Conservation (phyloP, 2,113 vertebrate genomes). For the Genyomyrus donnyi region DNA sequence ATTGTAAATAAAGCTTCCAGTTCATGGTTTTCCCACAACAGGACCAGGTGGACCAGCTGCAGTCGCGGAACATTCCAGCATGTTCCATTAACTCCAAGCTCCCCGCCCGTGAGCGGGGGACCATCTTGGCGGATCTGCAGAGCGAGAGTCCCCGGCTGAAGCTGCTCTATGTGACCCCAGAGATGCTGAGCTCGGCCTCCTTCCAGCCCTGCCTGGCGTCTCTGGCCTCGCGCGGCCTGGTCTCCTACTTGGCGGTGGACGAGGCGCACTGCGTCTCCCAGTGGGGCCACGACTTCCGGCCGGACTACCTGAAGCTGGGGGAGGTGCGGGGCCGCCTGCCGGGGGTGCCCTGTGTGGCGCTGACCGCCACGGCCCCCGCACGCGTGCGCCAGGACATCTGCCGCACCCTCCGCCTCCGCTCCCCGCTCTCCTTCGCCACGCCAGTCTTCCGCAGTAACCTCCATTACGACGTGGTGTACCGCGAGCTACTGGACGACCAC, state of each 20-base stretch:
- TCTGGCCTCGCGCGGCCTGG: constrained; percentile 68
- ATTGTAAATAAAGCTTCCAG: background rate
- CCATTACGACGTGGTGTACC: constrained; percentile 85
- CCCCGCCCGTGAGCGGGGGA: constrained; percentile 62
- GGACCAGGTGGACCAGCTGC: constrained; percentile 88
- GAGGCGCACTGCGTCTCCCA: constrained; percentile 97
- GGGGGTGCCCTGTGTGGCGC: constrained; percentile 70
- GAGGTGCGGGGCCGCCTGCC: constrained; percentile 63
- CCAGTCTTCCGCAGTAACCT: constrained; percentile 89
- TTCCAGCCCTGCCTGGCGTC: constrained; percentile 78
- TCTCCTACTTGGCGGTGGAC: constrained; percentile 85
- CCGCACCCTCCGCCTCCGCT: constrained; percentile 59
- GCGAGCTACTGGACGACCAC: constrained; percentile 74
- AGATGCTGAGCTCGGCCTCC: constrained; percentile 83
- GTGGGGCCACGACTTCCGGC: constrained; percentile 96
- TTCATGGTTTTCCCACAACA: constrained; percentile 34
- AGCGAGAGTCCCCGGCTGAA: constrained; percentile 73
- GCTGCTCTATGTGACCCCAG: constrained; percentile 88
- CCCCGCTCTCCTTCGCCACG: constrained; percentile 69
- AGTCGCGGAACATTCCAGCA: constrained; percentile 73
- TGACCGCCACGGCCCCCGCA: constrained; percentile 86
- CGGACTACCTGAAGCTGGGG: constrained; percentile 87
- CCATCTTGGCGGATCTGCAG: constrained; percentile 73
- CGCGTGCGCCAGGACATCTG: constrained; percentile 82
- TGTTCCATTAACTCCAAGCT: constrained; percentile 90